phyloP scores from a whole-genome alignment of 2,797 vertebrate species.

The Podarcis siculus region DNA sequence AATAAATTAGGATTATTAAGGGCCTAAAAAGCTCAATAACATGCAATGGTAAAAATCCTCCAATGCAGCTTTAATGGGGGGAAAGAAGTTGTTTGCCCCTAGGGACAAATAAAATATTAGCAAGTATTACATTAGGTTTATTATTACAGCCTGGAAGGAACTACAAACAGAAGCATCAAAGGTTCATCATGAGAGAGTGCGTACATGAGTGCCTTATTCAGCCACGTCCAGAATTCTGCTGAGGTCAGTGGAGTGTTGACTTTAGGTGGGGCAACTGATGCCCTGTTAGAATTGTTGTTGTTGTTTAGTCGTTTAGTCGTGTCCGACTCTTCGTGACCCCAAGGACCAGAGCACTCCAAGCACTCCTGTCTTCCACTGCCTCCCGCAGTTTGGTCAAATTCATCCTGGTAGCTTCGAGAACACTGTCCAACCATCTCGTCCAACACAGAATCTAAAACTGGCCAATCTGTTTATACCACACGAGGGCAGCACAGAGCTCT shows the following conservation, averaged over 20 bases:
- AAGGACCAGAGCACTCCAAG: too few species aligned
- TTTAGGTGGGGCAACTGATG: not conserved
- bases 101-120: not conserved
- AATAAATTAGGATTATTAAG: not conserved
- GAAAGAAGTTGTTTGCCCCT: not conserved
- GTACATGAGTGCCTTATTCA: not conserved
- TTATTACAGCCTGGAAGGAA: not conserved
- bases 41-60: not conserved
- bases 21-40: not conserved
- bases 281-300: not conserved
- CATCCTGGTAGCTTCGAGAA: too few species aligned
- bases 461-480: not conserved
- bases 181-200: not conserved
- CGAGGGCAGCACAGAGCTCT: slow-evolving; percentile 37
- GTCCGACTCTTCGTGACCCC: too few species aligned
- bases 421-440: too few species aligned
- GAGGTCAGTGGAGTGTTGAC: not conserved
- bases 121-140: not conserved
- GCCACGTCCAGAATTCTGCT: not conserved
- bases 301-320: too few species aligned
- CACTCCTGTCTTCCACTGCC: too few species aligned
- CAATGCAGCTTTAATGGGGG: not conserved
- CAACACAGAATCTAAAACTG: not conserved
- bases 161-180: not conserved
- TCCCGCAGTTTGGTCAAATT: too few species aligned